phyloP scores from a whole-genome alignment of 2,888 invertebrate species.

The Caenorhabditis zanzibari region DNA sequence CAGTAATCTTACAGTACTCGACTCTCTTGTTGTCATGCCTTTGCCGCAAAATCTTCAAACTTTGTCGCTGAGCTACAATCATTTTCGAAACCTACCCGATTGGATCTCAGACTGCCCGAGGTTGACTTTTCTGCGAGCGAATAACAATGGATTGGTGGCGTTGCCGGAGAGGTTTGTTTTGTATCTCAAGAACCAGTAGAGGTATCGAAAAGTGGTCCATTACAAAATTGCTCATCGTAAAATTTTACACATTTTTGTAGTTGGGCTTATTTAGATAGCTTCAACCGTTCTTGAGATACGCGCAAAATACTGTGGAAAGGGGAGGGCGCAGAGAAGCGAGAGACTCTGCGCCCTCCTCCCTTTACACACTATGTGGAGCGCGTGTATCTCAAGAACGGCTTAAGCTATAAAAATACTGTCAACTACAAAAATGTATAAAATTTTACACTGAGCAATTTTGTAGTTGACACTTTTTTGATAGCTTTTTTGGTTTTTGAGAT shows the following conservation, averaged over 20 bases:
- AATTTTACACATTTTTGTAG: too few relatives aligned
- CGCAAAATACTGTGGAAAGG: neutral
- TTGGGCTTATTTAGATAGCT: too few relatives aligned
- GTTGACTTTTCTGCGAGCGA: conserved; percentile 64
- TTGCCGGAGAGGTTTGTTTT: conserved; percentile 84
- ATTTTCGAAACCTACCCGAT: conserved; percentile 73
- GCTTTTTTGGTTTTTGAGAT: neutral
- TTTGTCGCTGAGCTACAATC: conserved; percentile 74
- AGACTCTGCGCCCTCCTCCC: neutral
- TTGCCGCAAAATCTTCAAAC: conserved; percentile 73
- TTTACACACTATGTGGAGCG: too few relatives aligned
- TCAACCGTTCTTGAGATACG: too few relatives aligned
- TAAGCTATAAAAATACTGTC: neutral
- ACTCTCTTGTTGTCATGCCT: conserved; percentile 78
- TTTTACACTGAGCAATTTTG: neutral
- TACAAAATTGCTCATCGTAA: too few relatives aligned
- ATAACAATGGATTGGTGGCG: conserved; percentile 83
- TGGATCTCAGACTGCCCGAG: conserved; percentile 76
- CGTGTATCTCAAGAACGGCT: too few relatives aligned
- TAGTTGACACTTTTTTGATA: neutral
- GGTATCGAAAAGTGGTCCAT: too few relatives aligned
- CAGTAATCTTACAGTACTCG: conserved; percentile 72
- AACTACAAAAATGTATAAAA: neutral
- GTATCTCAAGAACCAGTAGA: too few relatives aligned
- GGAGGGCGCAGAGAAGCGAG: conserved; percentile 7